A percentile compares a stretch with the other conserved stretches of the same genome.
Evolutionary conservation across 2,888 invertebrate genomes (phyloP).

Genomic region (Pandemis corylana): DNA sequence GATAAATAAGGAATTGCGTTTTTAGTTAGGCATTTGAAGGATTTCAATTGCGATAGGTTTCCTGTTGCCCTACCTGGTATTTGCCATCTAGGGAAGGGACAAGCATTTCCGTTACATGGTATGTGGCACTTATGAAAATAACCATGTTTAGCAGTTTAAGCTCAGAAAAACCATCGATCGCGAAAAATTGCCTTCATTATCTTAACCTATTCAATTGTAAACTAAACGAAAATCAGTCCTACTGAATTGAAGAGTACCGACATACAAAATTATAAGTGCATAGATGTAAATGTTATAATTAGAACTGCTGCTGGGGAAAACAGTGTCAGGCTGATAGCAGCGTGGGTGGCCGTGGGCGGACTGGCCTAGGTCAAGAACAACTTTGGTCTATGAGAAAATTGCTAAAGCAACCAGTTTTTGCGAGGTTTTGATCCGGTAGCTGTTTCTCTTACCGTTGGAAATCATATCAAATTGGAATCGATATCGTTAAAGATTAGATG

Average conservation of each 20-base stretch:
- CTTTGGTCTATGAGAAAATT: conserved; percentile 40
- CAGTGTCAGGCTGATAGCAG: conserved; percentile 50
- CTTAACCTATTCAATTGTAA: not conserved
- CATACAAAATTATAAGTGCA: conserved; percentile 38
- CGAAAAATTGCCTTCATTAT: not conserved
- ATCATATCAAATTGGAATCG: conserved; percentile 11
- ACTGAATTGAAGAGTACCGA: not conserved
- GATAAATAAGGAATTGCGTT: conserved; percentile 18
- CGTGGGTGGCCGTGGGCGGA: conserved; percentile 59
- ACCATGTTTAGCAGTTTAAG: not conserved
- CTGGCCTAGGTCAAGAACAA: conserved; percentile 50
- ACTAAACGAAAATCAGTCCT: not conserved
- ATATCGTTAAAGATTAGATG: not conserved
- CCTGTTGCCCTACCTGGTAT: conserved; percentile 22
- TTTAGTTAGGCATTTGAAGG: conserved; percentile 29
- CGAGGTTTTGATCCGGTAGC: conserved; percentile 35
- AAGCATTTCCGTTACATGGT: conserved; percentile 13
- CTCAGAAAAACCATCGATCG: not conserved
- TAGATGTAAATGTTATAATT: conserved; percentile 54
- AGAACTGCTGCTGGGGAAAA: conserved; percentile 53
- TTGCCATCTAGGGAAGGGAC: not conserved
- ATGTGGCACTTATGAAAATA: not conserved
- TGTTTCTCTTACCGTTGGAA: conserved; percentile 19
- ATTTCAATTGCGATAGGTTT: conserved; percentile 24
- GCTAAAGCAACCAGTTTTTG: conserved; percentile 32